Conservation (phyloP, 2,797 vertebrate genomes). For the Macrochelys suwanniensis region DNA sequence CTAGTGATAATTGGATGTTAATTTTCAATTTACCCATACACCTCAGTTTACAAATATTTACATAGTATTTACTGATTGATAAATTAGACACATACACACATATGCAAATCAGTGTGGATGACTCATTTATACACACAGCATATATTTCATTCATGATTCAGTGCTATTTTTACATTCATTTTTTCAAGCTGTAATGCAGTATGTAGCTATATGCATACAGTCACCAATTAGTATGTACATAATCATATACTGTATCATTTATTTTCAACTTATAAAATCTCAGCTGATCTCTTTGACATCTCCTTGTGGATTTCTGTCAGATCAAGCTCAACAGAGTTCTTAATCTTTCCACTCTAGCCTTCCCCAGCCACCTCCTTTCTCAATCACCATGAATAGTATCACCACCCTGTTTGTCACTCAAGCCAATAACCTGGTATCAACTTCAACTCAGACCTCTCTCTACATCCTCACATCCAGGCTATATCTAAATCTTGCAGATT, state of each 20-base stretch:
- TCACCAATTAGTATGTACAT: not conserved
- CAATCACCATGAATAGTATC: not conserved
- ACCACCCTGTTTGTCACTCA: not conserved
- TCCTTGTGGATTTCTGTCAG: not conserved
- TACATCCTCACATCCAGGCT: not conserved
- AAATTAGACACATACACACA: not conserved
- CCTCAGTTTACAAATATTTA: conserved; percentile 9
- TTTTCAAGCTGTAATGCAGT: accelerated
- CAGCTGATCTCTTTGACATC: not conserved
- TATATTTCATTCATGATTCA: not conserved
- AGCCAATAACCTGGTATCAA: not conserved
- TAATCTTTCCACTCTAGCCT: not conserved
- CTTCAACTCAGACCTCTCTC: not conserved
- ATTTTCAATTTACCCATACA: conserved; percentile 19
- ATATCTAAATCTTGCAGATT: not conserved
- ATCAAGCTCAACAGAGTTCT: not conserved
- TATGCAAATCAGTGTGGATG: conserved; percentile 22
- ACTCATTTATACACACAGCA: not conserved
- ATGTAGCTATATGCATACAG: accelerated
- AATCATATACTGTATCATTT: not conserved
- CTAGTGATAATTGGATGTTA: conserved; percentile 7
- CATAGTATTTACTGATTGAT: conserved; percentile 34
- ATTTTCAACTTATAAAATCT: conserved; percentile 14
- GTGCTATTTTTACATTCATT: not conserved
- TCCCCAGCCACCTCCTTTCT: not conserved